Evolutionary conservation across 2,113 vertebrate species (phyloP).

Genomic region (Collichthys lucidus): DNA sequence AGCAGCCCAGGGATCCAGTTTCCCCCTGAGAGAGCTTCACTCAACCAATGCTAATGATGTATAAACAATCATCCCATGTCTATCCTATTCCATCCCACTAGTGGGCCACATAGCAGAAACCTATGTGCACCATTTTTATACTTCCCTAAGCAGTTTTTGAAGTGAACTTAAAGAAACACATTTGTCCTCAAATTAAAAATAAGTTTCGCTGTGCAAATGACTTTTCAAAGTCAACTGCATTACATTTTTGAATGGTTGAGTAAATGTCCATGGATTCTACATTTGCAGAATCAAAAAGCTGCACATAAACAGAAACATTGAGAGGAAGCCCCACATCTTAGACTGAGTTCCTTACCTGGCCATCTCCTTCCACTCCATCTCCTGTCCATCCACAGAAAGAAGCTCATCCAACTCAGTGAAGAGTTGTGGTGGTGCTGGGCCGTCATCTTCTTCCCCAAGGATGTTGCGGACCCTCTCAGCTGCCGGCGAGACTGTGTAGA

Average conservation of each 20-base stretch:
- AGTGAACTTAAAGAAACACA: neutral
- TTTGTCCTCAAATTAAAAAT: neutral
- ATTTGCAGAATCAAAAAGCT: neutral
- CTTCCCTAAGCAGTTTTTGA: neutral
- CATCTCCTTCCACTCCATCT: constrained; percentile 99
- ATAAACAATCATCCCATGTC: constrained; percentile 61
- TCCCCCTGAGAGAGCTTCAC: constrained; percentile 53
- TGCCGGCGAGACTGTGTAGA: constrained; percentile 92
- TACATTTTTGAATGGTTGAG: neutral
- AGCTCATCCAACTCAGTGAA: constrained; percentile 98
- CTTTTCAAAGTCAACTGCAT: neutral
- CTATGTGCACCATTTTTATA: neutral
- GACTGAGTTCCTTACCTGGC: constrained; percentile 88
- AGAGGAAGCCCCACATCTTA: neutral
- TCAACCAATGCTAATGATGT: constrained; percentile 57
- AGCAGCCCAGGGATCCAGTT: constrained; percentile 38
- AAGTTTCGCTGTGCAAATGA: neutral
- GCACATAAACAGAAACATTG: neutral
- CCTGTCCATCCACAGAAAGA: constrained; percentile 94
- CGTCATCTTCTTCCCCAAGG: constrained; percentile 96
- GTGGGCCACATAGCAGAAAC: constrained; percentile 41
- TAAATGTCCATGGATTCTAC: neutral
- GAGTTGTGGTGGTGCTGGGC: constrained; percentile 93
- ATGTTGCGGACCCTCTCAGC: constrained; percentile 98
- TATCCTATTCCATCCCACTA: neutral